phyloP scores from a whole-genome alignment of 2,113 vertebrate species.

The Toxotes jaculatrix region DNA sequence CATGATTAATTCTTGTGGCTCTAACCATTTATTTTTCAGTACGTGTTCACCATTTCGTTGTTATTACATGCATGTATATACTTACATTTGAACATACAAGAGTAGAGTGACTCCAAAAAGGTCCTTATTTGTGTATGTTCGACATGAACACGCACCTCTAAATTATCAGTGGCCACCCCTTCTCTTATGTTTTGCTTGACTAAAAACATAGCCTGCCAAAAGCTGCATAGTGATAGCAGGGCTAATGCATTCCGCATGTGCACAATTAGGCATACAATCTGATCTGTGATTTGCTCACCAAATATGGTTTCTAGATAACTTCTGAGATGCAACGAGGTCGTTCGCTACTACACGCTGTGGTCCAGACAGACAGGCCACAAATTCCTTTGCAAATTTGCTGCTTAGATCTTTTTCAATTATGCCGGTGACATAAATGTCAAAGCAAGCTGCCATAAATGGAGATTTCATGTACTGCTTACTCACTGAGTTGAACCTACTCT shows the following conservation, averaged over 20 bases:
- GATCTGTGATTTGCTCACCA: conserved; percentile 59
- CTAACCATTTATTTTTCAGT: background rate
- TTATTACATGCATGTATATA: too few species aligned
- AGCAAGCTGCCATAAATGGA: conserved; percentile 39
- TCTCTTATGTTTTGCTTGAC: conserved; percentile 17
- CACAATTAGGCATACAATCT: conserved; percentile 61
- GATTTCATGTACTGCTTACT: background rate
- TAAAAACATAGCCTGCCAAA: conserved; percentile 37
- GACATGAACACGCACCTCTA: background rate
- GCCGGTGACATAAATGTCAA: conserved; percentile 5
- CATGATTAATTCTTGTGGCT: background rate
- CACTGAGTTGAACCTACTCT: background rate
- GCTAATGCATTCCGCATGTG: conserved; percentile 68
- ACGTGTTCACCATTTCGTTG: too few species aligned
- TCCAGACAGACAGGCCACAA: background rate
- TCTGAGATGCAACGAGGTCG: background rate
- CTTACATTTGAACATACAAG: background rate
- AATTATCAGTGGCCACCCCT: conserved; percentile 19
- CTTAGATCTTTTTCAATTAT: background rate
- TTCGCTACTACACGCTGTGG: background rate
- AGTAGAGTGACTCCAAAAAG: background rate
- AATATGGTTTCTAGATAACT: conserved; percentile 62
- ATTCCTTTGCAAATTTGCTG: conserved; percentile 31
- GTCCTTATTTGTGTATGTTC: conserved; percentile 17
- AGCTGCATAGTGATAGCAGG: conserved; percentile 36